phyloP scores from a whole-genome alignment of 1,140 invertebrate species.

The Grapholita molesta region DNA sequence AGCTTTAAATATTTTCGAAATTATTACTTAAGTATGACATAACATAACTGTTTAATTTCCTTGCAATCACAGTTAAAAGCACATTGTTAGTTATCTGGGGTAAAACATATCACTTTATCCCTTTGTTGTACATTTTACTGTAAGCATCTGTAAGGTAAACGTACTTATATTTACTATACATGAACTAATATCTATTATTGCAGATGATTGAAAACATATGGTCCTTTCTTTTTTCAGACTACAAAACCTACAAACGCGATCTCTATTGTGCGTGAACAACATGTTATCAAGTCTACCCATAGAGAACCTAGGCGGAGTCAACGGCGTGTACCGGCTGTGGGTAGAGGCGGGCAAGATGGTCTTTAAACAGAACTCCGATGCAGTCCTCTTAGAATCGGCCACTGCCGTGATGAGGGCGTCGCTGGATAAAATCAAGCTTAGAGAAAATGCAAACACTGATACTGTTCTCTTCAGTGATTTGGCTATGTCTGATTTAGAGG shows the following conservation, averaged over 20 bases:
- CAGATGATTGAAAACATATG: no score
- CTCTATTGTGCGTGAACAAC: conserved; percentile 84
- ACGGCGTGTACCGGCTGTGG: conserved; percentile 78
- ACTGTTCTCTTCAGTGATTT: conserved; percentile 65
- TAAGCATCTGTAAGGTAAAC: no score
- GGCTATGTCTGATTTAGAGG: conserved; percentile 70
- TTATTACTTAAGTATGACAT: no score
- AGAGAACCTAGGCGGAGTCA: conserved; percentile 80
- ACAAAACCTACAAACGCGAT: conserved; percentile 76
- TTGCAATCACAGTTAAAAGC: no score
- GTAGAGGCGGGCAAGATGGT: conserved; percentile 79
- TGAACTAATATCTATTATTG: no score
- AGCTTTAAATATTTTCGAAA: no score
- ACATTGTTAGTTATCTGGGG: no score
- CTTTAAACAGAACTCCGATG: conserved; percentile 72
- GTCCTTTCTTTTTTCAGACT: conserved; percentile 53
- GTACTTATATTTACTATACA: no score
- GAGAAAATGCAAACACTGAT: conserved; percentile 49
- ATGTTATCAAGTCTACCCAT: conserved; percentile 80
- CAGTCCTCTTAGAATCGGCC: conserved; percentile 81
- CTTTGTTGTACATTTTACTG: no score
- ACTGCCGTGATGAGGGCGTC: conserved; percentile 83
- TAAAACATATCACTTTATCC: no score
- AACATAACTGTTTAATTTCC: no score
- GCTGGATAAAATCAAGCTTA: conserved; percentile 73